Evolutionary conservation across 2,797 vertebrate species (phyloP).

Genomic region (Galago senegalensis): DNA sequence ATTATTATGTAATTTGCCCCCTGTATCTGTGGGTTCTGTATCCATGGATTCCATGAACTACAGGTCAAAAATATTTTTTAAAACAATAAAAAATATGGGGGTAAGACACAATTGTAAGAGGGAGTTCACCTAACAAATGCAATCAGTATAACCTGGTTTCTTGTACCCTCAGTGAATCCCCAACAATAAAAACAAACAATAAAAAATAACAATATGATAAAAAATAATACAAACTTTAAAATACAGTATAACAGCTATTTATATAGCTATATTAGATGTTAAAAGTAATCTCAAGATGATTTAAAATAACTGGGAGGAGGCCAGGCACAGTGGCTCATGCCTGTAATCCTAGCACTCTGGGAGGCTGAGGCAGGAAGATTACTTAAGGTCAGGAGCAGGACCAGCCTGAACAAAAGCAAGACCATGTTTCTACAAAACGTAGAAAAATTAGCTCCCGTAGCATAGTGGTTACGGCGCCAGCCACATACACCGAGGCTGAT

Average conservation of each 20-base stretch:
- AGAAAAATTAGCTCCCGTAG: neutral
- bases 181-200: neutral
- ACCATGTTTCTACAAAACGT: neutral
- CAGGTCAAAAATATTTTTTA: neutral
- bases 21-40: neutral
- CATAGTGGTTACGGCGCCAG: no score
- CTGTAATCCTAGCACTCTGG: neutral
- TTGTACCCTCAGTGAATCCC: no score
- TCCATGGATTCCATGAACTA: neutral
- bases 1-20: neutral
- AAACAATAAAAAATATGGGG: no score
- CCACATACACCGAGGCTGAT: no score
- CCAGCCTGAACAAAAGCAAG: neutral
- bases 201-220: neutral
- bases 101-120: no score
- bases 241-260: neutral
- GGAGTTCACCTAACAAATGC: no score
- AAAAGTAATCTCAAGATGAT: neutral
- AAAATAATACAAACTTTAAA: neutral
- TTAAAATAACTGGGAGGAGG: neutral
- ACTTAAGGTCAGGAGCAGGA: neutral
- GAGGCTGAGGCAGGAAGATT: neutral
- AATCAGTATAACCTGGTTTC: no score
- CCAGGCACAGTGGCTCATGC: neutral
- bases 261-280: neutral